Evolutionary conservation across 1,140 invertebrate genomes (phyloP).

Genomic region (Sarcophaga peregrina): DNA sequence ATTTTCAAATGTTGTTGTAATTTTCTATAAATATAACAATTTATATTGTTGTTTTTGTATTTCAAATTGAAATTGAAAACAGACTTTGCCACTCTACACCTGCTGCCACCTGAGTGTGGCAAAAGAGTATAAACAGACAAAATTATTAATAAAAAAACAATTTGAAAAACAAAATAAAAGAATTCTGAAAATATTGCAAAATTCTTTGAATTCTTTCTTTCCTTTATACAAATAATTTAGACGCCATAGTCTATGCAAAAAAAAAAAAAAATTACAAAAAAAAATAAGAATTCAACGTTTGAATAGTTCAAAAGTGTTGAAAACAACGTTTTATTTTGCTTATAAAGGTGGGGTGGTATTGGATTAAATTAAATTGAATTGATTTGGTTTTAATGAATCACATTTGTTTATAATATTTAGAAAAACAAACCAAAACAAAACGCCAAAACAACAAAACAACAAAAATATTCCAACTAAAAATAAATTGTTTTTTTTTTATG

Average conservation of each 20-base stretch:
- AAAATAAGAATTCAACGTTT: too few species aligned
- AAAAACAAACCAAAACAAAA: too few species aligned
- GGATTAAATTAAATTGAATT: neutral
- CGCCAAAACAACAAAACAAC: too few species aligned
- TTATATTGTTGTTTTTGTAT: neutral
- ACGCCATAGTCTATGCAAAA: neutral
- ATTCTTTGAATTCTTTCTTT: constrained; percentile 14
- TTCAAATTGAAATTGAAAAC: too few species aligned
- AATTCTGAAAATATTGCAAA: neutral
- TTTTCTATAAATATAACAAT: neutral
- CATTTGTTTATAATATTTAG: neutral
- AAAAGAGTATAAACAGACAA: neutral
- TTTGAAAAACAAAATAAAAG: neutral
- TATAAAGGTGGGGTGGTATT: too few species aligned
- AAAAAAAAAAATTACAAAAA: too few species aligned
- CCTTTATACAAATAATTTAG: neutral
- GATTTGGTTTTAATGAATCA: neutral
- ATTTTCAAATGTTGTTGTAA: neutral
- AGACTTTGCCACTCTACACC: neutral
- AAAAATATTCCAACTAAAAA: too few species aligned
- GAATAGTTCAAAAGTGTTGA: constrained; percentile 4
- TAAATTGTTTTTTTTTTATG: too few species aligned
- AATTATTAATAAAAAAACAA: neutral
- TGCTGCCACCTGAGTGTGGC: constrained; percentile 4
- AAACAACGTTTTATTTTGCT: neutral